Evolutionary conservation across 2,888 invertebrate genomes (phyloP), one percentile per base, ranked within the genome.

Genomic region (Molanna angustata): DNA sequence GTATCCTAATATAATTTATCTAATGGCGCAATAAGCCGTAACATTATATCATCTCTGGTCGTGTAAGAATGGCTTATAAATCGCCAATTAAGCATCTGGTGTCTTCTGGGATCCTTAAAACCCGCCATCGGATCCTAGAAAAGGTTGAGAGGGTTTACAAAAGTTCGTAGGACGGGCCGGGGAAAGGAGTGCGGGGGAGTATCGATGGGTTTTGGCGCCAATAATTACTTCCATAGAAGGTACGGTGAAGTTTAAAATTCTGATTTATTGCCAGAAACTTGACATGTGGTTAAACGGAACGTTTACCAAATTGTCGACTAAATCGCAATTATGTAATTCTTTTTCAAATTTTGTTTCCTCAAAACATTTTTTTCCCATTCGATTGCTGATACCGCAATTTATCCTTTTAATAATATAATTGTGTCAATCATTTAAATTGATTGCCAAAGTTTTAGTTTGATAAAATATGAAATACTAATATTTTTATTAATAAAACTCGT

Each of bases 81-180:
- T 60, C 60, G 57, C 49, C 60, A 58, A 60, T 60, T 60, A 60
- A 54, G 52, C 57, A 57, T 57, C 60, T 60, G 60, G 56, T 57
- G 47, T 52, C 55, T 49, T 47, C 40, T 42, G 46, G 39, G 50
- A 39, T 35, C 27, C 27, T 42, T 39, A 9, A 39, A 51, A 37
- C 45, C 37, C 41, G 18, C 43, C 14, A 32, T 14, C 49, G 18
- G 40, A 44, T 27, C 35, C 37, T 40, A 14, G 6, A 35, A 21
- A 19, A 31, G 27, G 20, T 14, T 35, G 31, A 17, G 32, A 14
- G 20, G 32, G 18, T n/a, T 16, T 13, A 32, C 37, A 17, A 37
- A 37, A 37, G 16, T 37, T 37, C 17, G n/a, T n/a, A n/a, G n/a
- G n/a, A n/a, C n/a, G n/a, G n/a, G n/a, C n/a, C n/a, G n/a, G n/a